A percentile compares a stretch with the other conserved stretches of the same genome.
These are phyloP conservation scores for Acleris literana DNA, from an alignment of 2,888 invertebrate genomes.

Conservation along the genomic window DNA sequence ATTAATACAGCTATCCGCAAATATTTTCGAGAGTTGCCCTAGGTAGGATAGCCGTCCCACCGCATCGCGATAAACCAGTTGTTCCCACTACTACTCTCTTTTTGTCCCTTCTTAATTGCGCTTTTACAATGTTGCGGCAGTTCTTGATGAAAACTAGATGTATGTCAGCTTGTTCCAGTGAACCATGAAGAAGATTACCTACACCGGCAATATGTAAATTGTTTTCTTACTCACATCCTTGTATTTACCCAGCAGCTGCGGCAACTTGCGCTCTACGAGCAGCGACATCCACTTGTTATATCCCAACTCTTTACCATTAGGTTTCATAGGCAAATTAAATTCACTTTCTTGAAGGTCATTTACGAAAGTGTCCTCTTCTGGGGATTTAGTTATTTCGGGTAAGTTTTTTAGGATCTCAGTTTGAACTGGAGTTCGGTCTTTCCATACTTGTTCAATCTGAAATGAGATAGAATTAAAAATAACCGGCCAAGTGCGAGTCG, in stretches of 20 bases:
- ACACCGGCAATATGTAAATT: slow-evolving; percentile 40
- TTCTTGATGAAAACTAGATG: too few species aligned
- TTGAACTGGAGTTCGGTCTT: not conserved
- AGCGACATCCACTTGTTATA: slow-evolving; percentile 40
- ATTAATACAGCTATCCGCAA: too few species aligned
- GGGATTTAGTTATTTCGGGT: slow-evolving; percentile 17
- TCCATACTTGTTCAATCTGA: slow-evolving; percentile 13
- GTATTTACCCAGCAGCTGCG: slow-evolving; percentile 51
- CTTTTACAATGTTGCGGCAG: too few species aligned
- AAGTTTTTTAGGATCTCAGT: slow-evolving; percentile 9
- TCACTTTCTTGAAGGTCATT: not conserved
- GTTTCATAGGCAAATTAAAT: not conserved
- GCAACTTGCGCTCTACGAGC: slow-evolving; percentile 45
- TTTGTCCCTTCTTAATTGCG: too few species aligned
- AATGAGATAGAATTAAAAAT: not conserved
- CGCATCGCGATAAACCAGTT: too few species aligned
- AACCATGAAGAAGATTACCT: not conserved
- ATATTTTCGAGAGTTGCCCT: too few species aligned
- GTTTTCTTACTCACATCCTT: slow-evolving; percentile 51
- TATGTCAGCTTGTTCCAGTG: too few species aligned
- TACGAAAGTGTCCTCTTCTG: not conserved
- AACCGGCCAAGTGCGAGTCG: too few species aligned
- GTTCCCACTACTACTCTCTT: too few species aligned
- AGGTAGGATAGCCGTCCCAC: too few species aligned
- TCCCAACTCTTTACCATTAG: slow-evolving; percentile 15